Conservation (phyloP, 2,113 vertebrate genomes). For the Xenotilapia caudafasciata region DNA sequence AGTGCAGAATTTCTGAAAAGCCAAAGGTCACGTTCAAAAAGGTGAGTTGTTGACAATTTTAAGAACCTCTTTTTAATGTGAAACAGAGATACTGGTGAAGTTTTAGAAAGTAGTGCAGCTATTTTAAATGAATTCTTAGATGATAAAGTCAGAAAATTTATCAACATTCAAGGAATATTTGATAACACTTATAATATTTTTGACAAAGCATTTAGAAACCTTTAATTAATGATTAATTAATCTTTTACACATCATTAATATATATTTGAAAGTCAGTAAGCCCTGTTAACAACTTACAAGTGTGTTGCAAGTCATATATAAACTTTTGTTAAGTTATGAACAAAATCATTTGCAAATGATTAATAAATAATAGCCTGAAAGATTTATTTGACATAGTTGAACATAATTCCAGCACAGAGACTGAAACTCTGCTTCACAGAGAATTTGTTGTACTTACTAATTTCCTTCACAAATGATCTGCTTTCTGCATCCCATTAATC, state of each 20-base stretch:
- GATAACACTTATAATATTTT: neutral
- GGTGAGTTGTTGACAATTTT: constrained; percentile 75
- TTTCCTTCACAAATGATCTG: neutral
- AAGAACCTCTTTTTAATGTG: constrained; percentile 78
- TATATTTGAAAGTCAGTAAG: neutral
- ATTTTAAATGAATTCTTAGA: constrained; percentile 1
- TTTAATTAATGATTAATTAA: neutral
- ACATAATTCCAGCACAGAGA: neutral
- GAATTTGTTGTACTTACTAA: neutral
- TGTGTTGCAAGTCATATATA: neutral
- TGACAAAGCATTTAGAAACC: neutral
- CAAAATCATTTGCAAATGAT: neutral
- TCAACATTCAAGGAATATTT: neutral
- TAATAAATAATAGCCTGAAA: neutral
- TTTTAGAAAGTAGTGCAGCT: constrained; percentile 33
- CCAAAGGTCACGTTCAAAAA: constrained; percentile 78
- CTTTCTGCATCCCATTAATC: neutral
- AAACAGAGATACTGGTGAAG: constrained; percentile 80
- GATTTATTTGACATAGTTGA: neutral
- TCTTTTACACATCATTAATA: neutral
- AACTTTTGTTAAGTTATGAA: neutral
- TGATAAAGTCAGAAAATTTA: neutral
- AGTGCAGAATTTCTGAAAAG: constrained; percentile 53
- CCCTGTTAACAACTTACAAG: neutral
- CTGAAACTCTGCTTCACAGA: neutral